A percentile compares a stretch with the other conserved stretches of the same genome.
phyloP scores from a whole-genome alignment of 2,113 vertebrate species.

The Jacana jacana region DNA sequence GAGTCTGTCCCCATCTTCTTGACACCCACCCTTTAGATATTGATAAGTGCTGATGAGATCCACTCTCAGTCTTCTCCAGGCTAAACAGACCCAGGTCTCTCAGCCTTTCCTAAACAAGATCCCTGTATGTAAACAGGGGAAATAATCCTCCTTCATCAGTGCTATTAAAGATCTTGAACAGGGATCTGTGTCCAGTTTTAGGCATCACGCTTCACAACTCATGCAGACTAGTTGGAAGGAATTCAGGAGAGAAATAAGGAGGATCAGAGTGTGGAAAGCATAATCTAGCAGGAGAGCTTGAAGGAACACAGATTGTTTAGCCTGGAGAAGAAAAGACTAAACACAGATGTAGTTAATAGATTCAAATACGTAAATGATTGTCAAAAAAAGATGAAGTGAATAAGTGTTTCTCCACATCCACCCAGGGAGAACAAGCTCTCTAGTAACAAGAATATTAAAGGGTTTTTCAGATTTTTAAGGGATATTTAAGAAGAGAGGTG shows the following conservation, averaged over 20 bases:
- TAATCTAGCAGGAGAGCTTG: background rate
- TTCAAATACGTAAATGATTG: background rate
- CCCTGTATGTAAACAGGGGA: background rate
- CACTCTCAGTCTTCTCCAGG: no score
- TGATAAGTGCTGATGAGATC: no score
- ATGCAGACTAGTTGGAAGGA: background rate
- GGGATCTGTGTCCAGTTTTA: conserved; percentile 29
- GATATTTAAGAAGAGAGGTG: background rate
- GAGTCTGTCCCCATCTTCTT: no score
- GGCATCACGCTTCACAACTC: background rate
- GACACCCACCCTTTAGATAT: no score
- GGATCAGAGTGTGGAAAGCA: conserved; percentile 2
- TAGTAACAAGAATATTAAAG: background rate
- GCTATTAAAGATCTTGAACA: background rate
- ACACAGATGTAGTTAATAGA: background rate
- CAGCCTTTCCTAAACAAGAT: background rate
- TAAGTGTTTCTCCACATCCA: background rate
- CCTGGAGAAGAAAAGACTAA: background rate
- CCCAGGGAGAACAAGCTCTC: background rate
- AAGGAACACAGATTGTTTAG: background rate
- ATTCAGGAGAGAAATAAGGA: conserved; percentile 32
- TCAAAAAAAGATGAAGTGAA: background rate
- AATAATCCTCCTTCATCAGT: conserved; percentile 11
- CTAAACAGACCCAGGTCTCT: no score
- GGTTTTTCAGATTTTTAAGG: background rate